Conservation (phyloP, 2,888 invertebrate species). For the Drosophila borborema region DNA sequence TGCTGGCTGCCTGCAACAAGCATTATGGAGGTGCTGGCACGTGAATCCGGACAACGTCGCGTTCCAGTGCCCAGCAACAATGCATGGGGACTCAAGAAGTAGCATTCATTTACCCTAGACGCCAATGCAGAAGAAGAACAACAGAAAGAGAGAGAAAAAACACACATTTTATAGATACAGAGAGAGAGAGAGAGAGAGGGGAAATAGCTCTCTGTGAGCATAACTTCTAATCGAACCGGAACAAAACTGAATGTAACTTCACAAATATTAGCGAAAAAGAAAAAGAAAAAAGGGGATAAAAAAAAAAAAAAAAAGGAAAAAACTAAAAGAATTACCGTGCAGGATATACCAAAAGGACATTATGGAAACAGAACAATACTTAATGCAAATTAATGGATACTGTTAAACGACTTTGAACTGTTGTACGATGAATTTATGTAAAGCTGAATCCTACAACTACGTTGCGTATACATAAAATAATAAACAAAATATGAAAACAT, state of each 20-base stretch:
- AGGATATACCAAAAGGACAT: slow-evolving; percentile 42
- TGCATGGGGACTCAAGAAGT: slow-evolving; percentile 84
- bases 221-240: slow-evolving; percentile 8
- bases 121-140: slow-evolving; percentile 27
- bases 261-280: slow-evolving; percentile 19
- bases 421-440: slow-evolving; percentile 72
- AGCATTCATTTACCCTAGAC: slow-evolving; percentile 39
- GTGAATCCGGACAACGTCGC: slow-evolving; percentile 92
- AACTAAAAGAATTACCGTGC: not conserved
- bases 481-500: slow-evolving; percentile 9
- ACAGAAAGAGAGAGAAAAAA: not conserved
- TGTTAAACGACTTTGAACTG: slow-evolving; percentile 62
- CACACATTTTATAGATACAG: slow-evolving; percentile 11
- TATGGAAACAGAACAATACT: slow-evolving; percentile 14
- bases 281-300: not conserved
- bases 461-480: slow-evolving; percentile 52
- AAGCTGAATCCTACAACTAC: slow-evolving; percentile 49
- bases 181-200: not conserved
- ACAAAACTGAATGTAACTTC: slow-evolving; percentile 13
- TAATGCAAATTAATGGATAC: slow-evolving; percentile 19
- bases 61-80: slow-evolving; percentile 91
- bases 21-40: slow-evolving; percentile 92
- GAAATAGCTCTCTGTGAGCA: not conserved
- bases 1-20: slow-evolving; percentile 96
- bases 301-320: not conserved